These are phyloP conservation scores for Trichechus manatus DNA, from an alignment of 2,113 vertebrate species.

Conservation along the genomic window DNA sequence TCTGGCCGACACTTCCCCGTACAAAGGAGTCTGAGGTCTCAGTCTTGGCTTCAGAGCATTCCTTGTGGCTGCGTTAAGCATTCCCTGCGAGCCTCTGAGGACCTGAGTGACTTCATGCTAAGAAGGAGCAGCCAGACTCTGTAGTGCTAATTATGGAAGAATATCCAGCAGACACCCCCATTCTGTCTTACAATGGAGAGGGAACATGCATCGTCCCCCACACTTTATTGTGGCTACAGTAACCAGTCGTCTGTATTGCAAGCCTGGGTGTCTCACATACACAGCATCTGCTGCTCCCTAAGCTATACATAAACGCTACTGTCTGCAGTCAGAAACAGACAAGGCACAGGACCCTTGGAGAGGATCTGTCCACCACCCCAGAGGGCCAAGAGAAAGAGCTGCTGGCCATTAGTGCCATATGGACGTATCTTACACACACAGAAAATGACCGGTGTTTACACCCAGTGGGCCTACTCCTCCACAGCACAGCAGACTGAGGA, in stretches of 20 bases:
- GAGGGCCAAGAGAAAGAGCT: not conserved
- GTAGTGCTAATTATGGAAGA: not conserved
- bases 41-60: slow-evolving; percentile 4
- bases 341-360: not conserved
- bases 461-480: not conserved
- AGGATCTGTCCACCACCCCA: not conserved
- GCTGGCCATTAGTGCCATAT: not conserved
- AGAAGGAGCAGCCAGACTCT: not conserved
- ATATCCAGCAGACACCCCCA: too few relatives aligned
- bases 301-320: not conserved
- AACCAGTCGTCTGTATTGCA: not conserved
- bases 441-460: not conserved
- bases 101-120: not conserved
- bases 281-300: not conserved
- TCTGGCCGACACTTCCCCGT: not conserved
- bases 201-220: not conserved
- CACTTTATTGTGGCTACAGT: not conserved
- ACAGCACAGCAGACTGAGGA: not conserved
- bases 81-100: not conserved
- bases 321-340: not conserved
- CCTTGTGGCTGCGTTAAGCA: not conserved
- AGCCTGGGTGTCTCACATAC: not conserved
- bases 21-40: not conserved
- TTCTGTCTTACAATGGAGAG: not conserved
- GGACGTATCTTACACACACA: not conserved